phyloP scores from a whole-genome alignment of 92 coral and sea anemone species.

The Porites rus region DNA sequence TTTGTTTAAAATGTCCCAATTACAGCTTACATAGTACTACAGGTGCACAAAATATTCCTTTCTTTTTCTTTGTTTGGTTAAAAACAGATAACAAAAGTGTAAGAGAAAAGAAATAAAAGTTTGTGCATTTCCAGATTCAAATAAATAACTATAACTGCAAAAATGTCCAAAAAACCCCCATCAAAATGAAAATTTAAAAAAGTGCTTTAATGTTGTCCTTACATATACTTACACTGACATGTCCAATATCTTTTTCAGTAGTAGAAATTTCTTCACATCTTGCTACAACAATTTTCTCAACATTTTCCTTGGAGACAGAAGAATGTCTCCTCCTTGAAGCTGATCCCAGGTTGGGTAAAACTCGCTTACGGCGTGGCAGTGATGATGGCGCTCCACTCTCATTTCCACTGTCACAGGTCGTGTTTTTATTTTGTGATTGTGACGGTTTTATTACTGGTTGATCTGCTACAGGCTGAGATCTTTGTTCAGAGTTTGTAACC shows the following conservation, averaged over 20 bases:
- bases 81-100: too few relatives aligned
- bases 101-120: too few relatives aligned
- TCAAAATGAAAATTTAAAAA: too few relatives aligned
- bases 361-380: conserved; percentile 69
- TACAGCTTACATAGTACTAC: too few relatives aligned
- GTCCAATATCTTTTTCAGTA: conserved; percentile 4
- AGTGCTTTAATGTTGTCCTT: too few relatives aligned
- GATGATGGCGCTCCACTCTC: conserved; percentile 40
- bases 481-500: conserved; percentile 13
- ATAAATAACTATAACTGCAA: too few relatives aligned
- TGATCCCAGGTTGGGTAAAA: conserved; percentile 75
- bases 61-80: too few relatives aligned
- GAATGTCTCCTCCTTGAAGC: conserved; percentile 61
- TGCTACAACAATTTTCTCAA: conserved; percentile 40
- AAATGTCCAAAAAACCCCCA: too few relatives aligned
- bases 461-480: conserved; percentile 5
- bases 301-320: conserved; percentile 61
- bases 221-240: conserved; percentile 1
- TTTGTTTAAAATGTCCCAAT: too few relatives aligned
- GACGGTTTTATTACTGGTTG: conserved; percentile 19
- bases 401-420: background rate
- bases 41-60: too few relatives aligned
- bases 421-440: background rate
- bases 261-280: conserved; percentile 19
- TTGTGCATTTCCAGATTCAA: too few relatives aligned